Evolutionary conservation across 2,113 vertebrate genomes (phyloP).

Genomic region (Elgaria multicarinata): DNA sequence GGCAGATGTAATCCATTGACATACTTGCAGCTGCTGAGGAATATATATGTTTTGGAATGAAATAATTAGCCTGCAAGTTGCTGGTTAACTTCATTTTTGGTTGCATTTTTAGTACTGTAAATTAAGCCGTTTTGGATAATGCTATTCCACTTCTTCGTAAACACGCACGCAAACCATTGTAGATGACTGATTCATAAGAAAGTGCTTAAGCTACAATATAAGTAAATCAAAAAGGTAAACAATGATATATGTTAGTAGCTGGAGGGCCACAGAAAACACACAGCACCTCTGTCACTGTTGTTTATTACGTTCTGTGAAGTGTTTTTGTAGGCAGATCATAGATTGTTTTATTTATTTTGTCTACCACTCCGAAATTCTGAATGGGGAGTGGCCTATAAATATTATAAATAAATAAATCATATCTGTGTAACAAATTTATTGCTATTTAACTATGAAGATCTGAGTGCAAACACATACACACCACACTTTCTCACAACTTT

Average conservation of each 20-base stretch:
- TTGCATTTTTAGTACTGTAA: background rate
- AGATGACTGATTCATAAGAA: background rate
- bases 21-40: conserved; percentile 4
- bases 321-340: background rate
- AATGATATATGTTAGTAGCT: background rate
- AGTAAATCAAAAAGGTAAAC: background rate
- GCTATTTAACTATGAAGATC: background rate
- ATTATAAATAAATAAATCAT: too few species aligned
- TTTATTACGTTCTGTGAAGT: background rate
- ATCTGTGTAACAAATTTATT: background rate
- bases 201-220: background rate
- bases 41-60: background rate
- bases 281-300: background rate
- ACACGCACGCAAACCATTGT: background rate
- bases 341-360: too few species aligned
- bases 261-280: background rate
- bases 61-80: background rate
- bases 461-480: background rate
- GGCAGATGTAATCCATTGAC: conserved; percentile 16
- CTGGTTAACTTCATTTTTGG: background rate
- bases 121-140: background rate
- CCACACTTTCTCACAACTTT: background rate
- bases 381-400: too few species aligned
- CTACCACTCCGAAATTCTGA: too few species aligned
- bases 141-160: background rate